phyloP scores from a whole-genome alignment of 2,113 vertebrate genomes.

The Microcebus lehilahytsara region DNA sequence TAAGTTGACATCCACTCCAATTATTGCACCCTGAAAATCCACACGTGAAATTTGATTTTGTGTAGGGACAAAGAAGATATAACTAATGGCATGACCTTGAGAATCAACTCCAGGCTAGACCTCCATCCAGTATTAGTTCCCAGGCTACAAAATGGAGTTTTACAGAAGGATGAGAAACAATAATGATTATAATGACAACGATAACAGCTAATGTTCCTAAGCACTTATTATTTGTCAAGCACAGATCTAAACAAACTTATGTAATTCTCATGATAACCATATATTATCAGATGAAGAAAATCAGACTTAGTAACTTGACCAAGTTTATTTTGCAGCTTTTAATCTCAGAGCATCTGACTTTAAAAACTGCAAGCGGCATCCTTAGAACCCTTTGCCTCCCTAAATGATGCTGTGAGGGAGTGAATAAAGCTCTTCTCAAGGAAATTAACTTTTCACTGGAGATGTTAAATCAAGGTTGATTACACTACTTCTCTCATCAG shows the following conservation, averaged over 20 bases:
- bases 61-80: not conserved
- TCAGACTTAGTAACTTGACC: slow-evolving; percentile 20
- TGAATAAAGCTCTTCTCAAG: not conserved
- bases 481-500: not conserved
- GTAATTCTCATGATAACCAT: not conserved
- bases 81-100: not conserved
- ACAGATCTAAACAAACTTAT: not conserved
- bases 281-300: not conserved
- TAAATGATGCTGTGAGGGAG: not conserved
- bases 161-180: not conserved
- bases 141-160: not conserved
- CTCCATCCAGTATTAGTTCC: not conserved
- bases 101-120: not conserved
- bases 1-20: not conserved
- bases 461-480: not conserved
- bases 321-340: not conserved
- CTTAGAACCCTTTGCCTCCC: not conserved
- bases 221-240: not conserved
- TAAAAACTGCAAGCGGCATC: not conserved
- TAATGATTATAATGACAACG: not conserved
- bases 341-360: slow-evolving; percentile 14
- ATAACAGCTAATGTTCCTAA: not conserved
- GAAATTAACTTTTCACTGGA: not conserved
- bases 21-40: not conserved
- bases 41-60: not conserved